Evolutionary conservation across 1,140 invertebrate genomes (phyloP).

Genomic region (Heliconius congener): DNA sequence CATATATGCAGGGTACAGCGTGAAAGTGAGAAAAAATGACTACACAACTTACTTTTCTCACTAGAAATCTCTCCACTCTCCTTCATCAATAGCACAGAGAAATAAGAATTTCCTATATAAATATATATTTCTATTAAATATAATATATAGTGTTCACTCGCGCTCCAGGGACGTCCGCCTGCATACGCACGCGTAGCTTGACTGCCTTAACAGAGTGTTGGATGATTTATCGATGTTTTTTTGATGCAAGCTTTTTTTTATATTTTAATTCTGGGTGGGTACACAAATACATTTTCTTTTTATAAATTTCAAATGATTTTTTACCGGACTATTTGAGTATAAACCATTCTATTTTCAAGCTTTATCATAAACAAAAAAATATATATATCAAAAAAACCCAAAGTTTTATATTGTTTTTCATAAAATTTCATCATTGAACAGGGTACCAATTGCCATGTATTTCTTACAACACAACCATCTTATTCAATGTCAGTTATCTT

Average conservation of each 20-base stretch:
- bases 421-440: too few species aligned
- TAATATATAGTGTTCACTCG: not conserved
- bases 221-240: not conserved
- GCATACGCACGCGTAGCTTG: conserved; percentile 24
- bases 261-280: not conserved
- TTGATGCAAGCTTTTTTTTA: not conserved
- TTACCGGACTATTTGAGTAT: too few species aligned
- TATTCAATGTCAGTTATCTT: too few species aligned
- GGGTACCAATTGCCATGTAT: too few species aligned
- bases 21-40: not conserved
- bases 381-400: too few species aligned
- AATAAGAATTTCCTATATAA: not conserved
- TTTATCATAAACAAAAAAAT: too few species aligned
- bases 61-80: not conserved
- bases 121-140: conserved; percentile 14
- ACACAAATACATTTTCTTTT: not conserved
- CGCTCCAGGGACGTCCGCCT: not conserved
- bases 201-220: conserved; percentile 18
- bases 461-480: too few species aligned
- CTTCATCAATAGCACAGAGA: not conserved
- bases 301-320: too few species aligned
- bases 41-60: not conserved
- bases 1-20: not conserved
- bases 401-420: too few species aligned
- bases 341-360: too few species aligned